Conservation (phyloP, 2,113 vertebrate species). For the Sardina pilchardus region DNA sequence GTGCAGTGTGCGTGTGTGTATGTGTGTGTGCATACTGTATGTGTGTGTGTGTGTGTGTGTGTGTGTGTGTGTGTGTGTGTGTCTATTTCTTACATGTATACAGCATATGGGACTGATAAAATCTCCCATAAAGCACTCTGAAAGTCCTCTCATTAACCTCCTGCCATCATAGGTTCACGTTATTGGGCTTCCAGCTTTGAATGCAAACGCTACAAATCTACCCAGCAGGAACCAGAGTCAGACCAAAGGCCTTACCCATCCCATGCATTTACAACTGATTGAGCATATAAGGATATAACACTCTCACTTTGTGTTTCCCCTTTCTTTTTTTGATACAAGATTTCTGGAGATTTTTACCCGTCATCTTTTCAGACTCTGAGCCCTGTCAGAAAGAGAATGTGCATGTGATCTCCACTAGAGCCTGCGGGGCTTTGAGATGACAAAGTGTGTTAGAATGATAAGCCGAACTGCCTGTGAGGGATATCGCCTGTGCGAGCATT, state of each 20-base stretch:
- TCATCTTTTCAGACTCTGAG: neutral
- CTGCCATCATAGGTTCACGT: conserved; percentile 26
- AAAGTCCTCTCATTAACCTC: conserved; percentile 40
- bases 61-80: conserved; percentile 19
- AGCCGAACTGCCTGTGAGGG: neutral
- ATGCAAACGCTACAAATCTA: conserved; percentile 31
- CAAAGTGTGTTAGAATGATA: conserved; percentile 7
- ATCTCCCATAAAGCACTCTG: conserved; percentile 37
- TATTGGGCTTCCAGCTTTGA: conserved; percentile 24
- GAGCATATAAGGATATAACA: neutral
- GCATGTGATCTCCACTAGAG: neutral
- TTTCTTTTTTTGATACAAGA: neutral
- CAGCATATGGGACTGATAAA: conserved; percentile 15
- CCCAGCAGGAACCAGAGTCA: conserved; percentile 13
- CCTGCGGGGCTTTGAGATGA: neutral
- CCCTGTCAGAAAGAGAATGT: neutral
- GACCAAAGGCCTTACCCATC: neutral
- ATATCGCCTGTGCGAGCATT: neutral
- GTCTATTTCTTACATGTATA: neutral
- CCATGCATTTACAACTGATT: neutral
- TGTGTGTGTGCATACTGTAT: neutral
- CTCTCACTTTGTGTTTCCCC: neutral
- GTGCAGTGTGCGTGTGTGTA: neutral
- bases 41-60: neutral
- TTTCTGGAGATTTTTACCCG: neutral